A percentile compares a stretch with the other conserved stretches of the same genome.
Conservation (phyloP, 2,888 invertebrate species). For the Temnothorax ravouxi region DNA sequence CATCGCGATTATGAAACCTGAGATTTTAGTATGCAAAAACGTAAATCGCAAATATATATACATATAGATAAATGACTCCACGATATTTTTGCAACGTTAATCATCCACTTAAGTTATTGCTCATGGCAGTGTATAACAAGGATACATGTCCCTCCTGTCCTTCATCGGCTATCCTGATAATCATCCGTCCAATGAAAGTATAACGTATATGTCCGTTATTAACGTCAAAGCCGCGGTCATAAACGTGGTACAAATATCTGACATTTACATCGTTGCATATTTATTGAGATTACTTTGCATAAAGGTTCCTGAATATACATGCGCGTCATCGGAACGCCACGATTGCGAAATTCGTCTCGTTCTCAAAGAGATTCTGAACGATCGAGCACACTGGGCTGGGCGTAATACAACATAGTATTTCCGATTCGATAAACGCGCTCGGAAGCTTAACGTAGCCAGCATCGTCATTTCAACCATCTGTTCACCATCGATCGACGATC, state of each 20-base stretch:
- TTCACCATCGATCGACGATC: constrained; percentile 5
- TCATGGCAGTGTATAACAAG: not conserved
- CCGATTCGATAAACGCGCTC: constrained; percentile 53
- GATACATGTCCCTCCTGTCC: not conserved
- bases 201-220: constrained; percentile 55
- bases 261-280: constrained; percentile 76
- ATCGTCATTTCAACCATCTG: constrained; percentile 31
- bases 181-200: constrained; percentile 50
- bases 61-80: not conserved
- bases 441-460: not conserved
- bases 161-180: constrained; percentile 1
- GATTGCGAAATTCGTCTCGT: constrained; percentile 65
- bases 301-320: constrained; percentile 71
- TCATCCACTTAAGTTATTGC: constrained; percentile 15
- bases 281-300: constrained; percentile 72
- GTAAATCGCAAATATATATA: not conserved
- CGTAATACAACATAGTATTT: constrained; percentile 68
- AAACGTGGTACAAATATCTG: constrained; percentile 72
- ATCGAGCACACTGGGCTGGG: constrained; percentile 47
- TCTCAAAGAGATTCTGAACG: constrained; percentile 57
- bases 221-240: constrained; percentile 55
- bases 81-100: constrained; percentile 36
- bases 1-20: not conserved
- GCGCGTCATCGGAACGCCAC: constrained; percentile 57
- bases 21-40: constrained; percentile 38